Evolutionary conservation across 2,888 invertebrate species (phyloP).

Genomic region (Eutolmus rufibarbis): DNA sequence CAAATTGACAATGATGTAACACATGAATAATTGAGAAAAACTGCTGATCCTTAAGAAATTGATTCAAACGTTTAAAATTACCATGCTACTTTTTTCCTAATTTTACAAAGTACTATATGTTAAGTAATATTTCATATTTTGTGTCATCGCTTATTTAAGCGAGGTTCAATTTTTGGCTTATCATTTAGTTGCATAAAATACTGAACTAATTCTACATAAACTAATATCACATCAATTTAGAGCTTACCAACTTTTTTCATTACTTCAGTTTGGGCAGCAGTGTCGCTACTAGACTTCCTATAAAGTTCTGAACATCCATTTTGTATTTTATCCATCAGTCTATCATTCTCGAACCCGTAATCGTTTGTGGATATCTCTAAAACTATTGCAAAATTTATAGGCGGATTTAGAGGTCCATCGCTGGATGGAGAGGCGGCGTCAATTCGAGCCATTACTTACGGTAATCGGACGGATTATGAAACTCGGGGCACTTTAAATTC

Average conservation of each 20-base stretch:
- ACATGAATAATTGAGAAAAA: too few relatives aligned
- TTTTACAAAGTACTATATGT: too few relatives aligned
- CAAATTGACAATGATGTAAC: too few relatives aligned
- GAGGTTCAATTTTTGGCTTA: too few relatives aligned
- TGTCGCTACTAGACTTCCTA: conserved; percentile 61
- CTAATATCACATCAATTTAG: not conserved
- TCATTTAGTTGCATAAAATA: not conserved
- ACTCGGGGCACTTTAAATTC: conserved; percentile 80
- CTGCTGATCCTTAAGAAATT: too few relatives aligned
- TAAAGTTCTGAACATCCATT: conserved; percentile 70
- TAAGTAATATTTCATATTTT: too few relatives aligned
- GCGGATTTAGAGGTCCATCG: not conserved
- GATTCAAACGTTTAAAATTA: too few relatives aligned
- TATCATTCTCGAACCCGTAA: conserved; percentile 69
- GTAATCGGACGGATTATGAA: conserved; percentile 91
- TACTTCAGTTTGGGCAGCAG: conserved; percentile 59
- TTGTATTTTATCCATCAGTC: conserved; percentile 68
- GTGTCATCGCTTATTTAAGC: too few relatives aligned
- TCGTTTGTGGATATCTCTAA: conserved; percentile 84
- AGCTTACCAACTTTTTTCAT: conserved; percentile 61
- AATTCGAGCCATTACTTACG: conserved; percentile 67
- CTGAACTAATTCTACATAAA: not conserved
- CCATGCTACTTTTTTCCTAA: too few relatives aligned
- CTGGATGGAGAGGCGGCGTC: not conserved
- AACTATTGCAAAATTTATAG: conserved; percentile 63